These are phyloP conservation scores for Stegana nigrithorax DNA, from an alignment of 2,888 invertebrate genomes.

Conservation along the genomic window DNA sequence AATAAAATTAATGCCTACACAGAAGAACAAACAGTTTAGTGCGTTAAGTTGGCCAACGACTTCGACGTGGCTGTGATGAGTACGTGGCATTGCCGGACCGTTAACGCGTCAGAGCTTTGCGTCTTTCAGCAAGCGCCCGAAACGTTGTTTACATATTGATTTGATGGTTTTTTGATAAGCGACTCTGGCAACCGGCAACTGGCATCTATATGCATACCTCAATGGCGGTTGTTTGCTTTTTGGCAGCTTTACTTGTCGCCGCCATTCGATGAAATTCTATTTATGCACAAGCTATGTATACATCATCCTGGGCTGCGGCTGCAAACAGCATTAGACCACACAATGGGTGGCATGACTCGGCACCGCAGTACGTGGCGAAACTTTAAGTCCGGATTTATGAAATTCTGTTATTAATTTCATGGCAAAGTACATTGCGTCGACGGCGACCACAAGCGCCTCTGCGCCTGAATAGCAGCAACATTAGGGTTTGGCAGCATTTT, in stretches of 20 bases:
- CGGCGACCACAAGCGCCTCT: background rate
- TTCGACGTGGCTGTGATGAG: too few relatives aligned
- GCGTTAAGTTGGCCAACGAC: slow-evolving; percentile 3
- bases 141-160: background rate
- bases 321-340: too few relatives aligned
- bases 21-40: slow-evolving; percentile 17
- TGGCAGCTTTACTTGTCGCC: background rate
- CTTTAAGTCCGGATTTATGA: slow-evolving; percentile 14
- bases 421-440: too few relatives aligned
- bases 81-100: too few relatives aligned
- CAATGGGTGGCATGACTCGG: too few relatives aligned
- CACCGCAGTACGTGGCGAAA: too few relatives aligned
- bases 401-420: slow-evolving; percentile 10
- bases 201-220: too few relatives aligned
- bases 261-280: slow-evolving; percentile 5
- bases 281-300: background rate
- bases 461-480: background rate
- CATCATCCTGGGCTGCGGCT: background rate
- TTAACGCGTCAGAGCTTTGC: too few relatives aligned
- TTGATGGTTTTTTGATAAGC: background rate
- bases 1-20: too few relatives aligned
- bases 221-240: slow-evolving; percentile 2
- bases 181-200: too few relatives aligned
- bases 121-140: too few relatives aligned
- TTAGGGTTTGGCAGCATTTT: background rate